Base-by-base conservation (phyloP, 2,888 invertebrate species). In the Choreutis nemorana region DNA sequence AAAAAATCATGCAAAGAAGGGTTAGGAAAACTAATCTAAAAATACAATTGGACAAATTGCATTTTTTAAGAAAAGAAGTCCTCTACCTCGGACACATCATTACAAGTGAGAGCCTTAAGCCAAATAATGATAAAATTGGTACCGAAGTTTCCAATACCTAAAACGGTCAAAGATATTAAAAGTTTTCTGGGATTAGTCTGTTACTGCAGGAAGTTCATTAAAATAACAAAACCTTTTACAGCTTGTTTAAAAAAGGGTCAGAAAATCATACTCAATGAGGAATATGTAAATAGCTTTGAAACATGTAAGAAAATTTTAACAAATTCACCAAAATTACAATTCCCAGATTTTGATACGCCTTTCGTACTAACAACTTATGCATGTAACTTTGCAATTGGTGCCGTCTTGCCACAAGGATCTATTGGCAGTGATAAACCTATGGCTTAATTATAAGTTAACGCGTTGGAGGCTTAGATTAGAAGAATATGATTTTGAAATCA, bases 81-180 rank as follows among this genome's bases (percentile, higher is more conserved):
- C n/a, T n/a, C n/a, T n/a, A n/a, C n/a, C n/a, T n/a, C n/a, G n/a
- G n/a, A n/a, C n/a, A n/a, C n/a, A n/a, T n/a, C n/a, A n/a, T n/a
- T n/a, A n/a, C n/a, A n/a, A n/a, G n/a, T n/a, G n/a, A n/a, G n/a
- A n/a, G n/a, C n/a, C n/a, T n/a, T n/a, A n/a, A n/a, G n/a, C 50
- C 54, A 8, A 42, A 51, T 32, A 48, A 49, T 0, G 34, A 41
- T n/a, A 45, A 48, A 41, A 33, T 42, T 5, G 16, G 28, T 23
- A 39, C 39, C 1, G 36, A 35, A 39, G 6, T 45, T 39, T 31
- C 40, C 44, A 3, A 31, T 36, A 18, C 42, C 48, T 5, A 33
- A 36, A 31, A 36, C 18, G 4, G 14, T 20, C 13, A 45, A 37
- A 30, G 37, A 48, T 31, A 40, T 44, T n/a, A 46, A 48, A 40